phyloP scores from a whole-genome alignment of 2,113 vertebrate species.

The Heterocephalus glaber region DNA sequence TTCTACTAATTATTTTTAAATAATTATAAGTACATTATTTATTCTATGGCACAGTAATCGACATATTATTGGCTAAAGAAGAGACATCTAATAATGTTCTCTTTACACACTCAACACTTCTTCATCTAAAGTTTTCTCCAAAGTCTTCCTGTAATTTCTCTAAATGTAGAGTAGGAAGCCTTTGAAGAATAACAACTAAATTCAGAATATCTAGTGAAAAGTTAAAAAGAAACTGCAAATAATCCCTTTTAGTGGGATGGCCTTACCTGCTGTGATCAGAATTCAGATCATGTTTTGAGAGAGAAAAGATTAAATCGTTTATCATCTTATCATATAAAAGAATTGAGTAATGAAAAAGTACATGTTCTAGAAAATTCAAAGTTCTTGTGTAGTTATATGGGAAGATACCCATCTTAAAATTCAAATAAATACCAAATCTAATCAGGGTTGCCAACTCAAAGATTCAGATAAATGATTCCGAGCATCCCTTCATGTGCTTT shows the following conservation, averaged over 20 bases:
- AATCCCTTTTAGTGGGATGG: background rate
- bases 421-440: background rate
- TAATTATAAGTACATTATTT: background rate
- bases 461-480: background rate
- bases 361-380: background rate
- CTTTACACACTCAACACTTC: background rate
- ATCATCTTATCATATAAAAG: background rate
- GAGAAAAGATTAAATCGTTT: background rate
- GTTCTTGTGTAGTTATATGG: background rate
- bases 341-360: background rate
- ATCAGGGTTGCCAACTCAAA: background rate
- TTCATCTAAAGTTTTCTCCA: background rate
- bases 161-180: constrained; percentile 4
- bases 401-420: background rate
- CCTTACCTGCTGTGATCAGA: background rate
- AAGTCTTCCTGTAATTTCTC: constrained; percentile 8
- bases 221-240: background rate
- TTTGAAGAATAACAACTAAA: background rate
- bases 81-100: background rate
- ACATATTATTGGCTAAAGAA: constrained; percentile 8
- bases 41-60: background rate
- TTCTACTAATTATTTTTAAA: constrained; percentile 19
- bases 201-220: background rate
- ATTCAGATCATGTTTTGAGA: background rate
- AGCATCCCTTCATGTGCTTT: background rate